A percentile compares a stretch with the other conserved stretches of the same genome.
Conservation (phyloP, 1,140 invertebrate genomes). For the Saxidomus purpurata region DNA sequence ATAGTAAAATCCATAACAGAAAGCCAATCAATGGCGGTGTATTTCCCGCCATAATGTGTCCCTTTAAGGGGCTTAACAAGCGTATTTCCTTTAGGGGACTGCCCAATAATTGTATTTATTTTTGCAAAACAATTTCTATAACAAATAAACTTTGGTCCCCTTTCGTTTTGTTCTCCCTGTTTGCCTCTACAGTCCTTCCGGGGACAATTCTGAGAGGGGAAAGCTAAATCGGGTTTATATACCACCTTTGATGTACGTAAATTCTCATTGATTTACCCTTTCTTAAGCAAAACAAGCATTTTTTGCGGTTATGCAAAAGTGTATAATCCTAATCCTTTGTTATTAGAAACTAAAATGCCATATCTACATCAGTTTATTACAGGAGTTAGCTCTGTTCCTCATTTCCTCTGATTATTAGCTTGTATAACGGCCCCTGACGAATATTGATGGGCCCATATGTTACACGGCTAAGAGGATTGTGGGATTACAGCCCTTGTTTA, state of each 20-base stretch:
- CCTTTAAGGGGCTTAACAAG: constrained; percentile 41
- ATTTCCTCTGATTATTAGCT: neutral
- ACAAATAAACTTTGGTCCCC: constrained; percentile 24
- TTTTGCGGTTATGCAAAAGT: constrained; percentile 2
- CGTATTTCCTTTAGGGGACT: neutral
- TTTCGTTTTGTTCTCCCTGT: neutral
- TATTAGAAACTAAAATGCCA: neutral
- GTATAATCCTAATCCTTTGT: neutral
- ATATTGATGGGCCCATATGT: neutral
- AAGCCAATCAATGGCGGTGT: constrained; percentile 21
- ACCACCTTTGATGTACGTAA: neutral
- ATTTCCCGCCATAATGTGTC: constrained; percentile 28
- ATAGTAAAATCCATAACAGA: constrained; percentile 29
- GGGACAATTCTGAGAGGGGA: constrained; percentile 26
- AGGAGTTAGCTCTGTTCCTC: neutral
- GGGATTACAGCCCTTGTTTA: neutral
- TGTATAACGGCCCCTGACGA: neutral
- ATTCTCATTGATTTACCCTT: neutral
- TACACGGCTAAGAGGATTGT: neutral
- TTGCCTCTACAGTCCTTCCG: no score
- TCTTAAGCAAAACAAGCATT: neutral
- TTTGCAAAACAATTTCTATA: neutral
- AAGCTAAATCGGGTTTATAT: constrained; percentile 10
- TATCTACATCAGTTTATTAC: neutral
- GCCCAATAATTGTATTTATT: neutral